Percentiles rank a stretch among this genome's conserved stretches.
Evolutionary conservation across 2,888 invertebrate genomes (phyloP).

Genomic region (Labia minor): DNA sequence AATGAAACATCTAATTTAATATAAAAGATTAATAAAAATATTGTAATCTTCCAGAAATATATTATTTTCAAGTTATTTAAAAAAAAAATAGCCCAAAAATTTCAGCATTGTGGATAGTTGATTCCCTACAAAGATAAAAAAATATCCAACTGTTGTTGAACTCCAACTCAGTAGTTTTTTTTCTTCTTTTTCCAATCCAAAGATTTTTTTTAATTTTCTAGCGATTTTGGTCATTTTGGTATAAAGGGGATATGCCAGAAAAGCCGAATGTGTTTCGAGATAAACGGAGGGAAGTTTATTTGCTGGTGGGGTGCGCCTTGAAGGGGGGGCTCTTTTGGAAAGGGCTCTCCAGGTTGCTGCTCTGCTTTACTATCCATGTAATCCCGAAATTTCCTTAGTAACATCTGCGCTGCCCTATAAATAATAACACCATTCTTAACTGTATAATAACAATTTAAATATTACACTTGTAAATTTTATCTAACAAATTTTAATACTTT

Average conservation of each 20-base stretch:
- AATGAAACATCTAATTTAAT: no score
- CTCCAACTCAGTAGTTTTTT: neutral
- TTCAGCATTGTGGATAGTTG: neutral
- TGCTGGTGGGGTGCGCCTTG: neutral
- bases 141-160: neutral
- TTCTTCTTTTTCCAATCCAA: neutral
- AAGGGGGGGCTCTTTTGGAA: neutral
- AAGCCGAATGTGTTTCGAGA: neutral
- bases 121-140: neutral
- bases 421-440: neutral
- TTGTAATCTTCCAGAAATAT: no score
- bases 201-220: neutral
- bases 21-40: no score
- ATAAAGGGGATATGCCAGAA: neutral
- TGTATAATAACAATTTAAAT: conserved; percentile 8
- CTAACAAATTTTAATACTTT: neutral
- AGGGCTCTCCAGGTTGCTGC: neutral
- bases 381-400: neutral
- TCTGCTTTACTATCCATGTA: neutral
- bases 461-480: neutral
- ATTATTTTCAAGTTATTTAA: no score
- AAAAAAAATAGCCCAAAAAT: no score
- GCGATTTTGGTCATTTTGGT: no score
- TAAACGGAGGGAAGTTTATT: neutral
- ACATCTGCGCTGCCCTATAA: conserved; percentile 13